Evolutionary conservation across 2,113 vertebrate genomes (phyloP).

Genomic region (Actenoides lindsayi): DNA sequence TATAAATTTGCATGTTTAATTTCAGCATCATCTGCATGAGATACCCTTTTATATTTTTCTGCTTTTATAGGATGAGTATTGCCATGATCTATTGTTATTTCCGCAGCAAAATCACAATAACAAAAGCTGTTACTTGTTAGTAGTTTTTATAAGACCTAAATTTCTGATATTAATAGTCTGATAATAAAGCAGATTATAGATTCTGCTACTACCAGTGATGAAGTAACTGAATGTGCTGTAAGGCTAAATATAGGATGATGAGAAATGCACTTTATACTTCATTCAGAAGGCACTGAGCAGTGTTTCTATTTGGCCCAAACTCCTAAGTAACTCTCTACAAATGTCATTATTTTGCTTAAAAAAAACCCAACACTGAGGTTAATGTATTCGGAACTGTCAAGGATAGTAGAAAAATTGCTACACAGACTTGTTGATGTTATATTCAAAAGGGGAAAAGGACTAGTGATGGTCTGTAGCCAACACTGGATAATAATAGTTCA

Average conservation of each 20-base stretch:
- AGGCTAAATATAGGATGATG: neutral
- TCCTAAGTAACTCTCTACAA: neutral
- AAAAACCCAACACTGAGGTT: neutral
- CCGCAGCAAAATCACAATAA: neutral
- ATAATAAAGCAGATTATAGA: neutral
- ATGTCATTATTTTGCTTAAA: neutral
- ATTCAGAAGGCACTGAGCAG: neutral
- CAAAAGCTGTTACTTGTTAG: neutral
- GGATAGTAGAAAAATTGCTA: neutral
- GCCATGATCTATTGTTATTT: neutral
- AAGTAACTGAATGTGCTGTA: neutral
- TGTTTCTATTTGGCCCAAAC: neutral
- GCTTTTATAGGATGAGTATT: neutral
- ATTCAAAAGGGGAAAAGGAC: neutral
- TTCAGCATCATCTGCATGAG: neutral
- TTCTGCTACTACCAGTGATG: neutral
- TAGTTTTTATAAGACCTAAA: neutral
- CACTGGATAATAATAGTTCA: neutral
- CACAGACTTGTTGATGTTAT: slow-evolving; percentile 5
- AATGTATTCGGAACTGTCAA: neutral
- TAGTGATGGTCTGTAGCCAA: neutral
- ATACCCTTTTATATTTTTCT: neutral
- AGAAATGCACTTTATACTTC: neutral
- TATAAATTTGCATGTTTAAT: neutral
- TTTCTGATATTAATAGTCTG: neutral